These are phyloP conservation scores for Gobio gobio DNA, from an alignment of 2,113 vertebrate genomes.

Conservation along the genomic window DNA sequence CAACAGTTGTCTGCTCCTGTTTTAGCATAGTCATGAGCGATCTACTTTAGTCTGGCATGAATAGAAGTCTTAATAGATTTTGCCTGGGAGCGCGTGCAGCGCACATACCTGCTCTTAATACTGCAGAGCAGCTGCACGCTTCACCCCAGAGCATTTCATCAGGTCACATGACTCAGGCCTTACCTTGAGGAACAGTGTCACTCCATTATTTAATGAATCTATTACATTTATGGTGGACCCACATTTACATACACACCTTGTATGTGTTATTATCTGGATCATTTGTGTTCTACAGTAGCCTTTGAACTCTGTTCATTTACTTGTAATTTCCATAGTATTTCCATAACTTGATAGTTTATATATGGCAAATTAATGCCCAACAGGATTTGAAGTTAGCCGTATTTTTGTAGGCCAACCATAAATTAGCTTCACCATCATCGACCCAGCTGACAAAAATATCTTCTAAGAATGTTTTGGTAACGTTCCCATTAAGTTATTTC, in stretches of 20 bases:
- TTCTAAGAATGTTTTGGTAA: too few relatives aligned
- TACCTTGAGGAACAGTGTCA: background rate
- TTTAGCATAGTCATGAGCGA: background rate
- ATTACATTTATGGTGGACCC: background rate
- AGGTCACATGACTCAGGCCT: background rate
- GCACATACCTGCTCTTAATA: constrained; percentile 10
- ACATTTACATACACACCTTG: background rate
- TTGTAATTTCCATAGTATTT: background rate
- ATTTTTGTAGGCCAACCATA: too few relatives aligned
- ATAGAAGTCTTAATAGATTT: constrained; percentile 8
- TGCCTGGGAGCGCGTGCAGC: background rate
- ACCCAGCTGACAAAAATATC: too few relatives aligned
- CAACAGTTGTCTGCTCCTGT: constrained; percentile 6
- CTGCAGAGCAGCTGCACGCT: constrained; percentile 5
- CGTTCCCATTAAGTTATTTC: too few relatives aligned
- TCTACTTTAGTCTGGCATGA: constrained; percentile 18
- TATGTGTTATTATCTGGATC: background rate
- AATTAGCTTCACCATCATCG: too few relatives aligned
- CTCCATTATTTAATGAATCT: background rate
- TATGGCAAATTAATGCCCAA: too few relatives aligned
- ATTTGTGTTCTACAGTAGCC: background rate
- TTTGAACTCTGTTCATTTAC: background rate
- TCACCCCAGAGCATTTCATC: background rate
- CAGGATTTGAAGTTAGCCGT: too few relatives aligned
- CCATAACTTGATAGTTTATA: background rate